Evolutionary conservation across 2,888 invertebrate genomes (phyloP), one percentile per base, ranked within the genome.

Genomic region (Xanthorhoe spadicearia): DNA sequence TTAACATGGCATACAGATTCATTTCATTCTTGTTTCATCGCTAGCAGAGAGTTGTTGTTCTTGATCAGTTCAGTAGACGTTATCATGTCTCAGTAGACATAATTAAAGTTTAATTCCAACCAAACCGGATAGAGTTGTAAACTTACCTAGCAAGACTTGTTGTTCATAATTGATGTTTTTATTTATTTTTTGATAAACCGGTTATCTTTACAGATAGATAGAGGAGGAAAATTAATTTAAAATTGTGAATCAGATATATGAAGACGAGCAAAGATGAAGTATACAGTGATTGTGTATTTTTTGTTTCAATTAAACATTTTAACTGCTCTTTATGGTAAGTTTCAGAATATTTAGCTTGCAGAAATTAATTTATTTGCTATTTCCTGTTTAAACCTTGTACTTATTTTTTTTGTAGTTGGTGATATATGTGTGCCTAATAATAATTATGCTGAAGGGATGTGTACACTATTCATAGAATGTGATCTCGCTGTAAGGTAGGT

Each of bases 401-500:
- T 19, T 23, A 28, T 65, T 57, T 70, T 53, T 66, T 65, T 66
- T 28, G 55, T 74, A 90, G 91, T 87, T 78, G 88, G 89, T 53
- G 90, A 91, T 43, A 57, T 68, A 18, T 92, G 91, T 73, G 71
- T 52, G 57, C 79, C 84, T 28, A 85, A 82, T 70, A 76, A 79
- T 15, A 73, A 81, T 51, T 65, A 74, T 5, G 53, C 73, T 15
- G 80, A 83, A 46, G 90, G 90, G 48, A 75, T 70, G 15, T 92
- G 92, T 71, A 77, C 77, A 18, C 46, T 81, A 43, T 77, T 87
- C 35, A 78, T 78, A 6, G 74, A 83, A 46, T 92, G 92, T 81
- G 79, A 80, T 55, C 77, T 80, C 52, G 91, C 92, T 10, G 1
- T 89, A 58, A 82, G 79, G 92, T 91, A 70, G 85, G 88, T 18